Percentiles rank a stretch among this genome's conserved stretches.
These are phyloP conservation scores for Cinclus cinclus DNA, from an alignment of 2,113 vertebrate genomes.

Conservation along the genomic window DNA sequence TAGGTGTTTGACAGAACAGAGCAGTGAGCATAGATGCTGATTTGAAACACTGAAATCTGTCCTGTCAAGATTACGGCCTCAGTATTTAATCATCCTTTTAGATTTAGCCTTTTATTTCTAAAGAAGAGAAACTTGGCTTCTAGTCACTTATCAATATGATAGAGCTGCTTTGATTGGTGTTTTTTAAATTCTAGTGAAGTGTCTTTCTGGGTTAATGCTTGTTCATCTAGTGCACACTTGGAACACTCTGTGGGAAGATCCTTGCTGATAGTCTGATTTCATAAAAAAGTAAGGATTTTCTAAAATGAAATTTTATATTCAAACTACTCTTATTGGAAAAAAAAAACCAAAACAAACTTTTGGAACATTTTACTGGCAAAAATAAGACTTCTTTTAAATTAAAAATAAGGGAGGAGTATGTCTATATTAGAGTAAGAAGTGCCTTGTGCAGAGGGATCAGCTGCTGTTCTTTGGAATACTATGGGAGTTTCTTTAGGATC, in stretches of 20 bases:
- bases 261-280: background rate
- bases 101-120: background rate
- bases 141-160: background rate
- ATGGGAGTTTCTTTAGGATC: background rate
- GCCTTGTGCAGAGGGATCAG: background rate
- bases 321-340: background rate
- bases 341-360: background rate
- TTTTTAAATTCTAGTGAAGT: background rate
- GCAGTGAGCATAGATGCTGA: background rate
- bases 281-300: background rate
- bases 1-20: background rate
- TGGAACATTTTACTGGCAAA: background rate
- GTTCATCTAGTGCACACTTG: background rate
- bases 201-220: background rate
- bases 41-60: background rate
- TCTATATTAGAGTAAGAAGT: background rate
- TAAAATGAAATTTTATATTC: background rate
- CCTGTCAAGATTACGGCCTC: background rate
- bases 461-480: background rate
- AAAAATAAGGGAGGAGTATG: background rate
- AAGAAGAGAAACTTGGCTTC: background rate
- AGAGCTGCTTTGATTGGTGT: background rate
- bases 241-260: background rate
- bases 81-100: background rate
- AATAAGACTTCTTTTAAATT: background rate